Base-by-base conservation (phyloP, 2,797 vertebrate species). In the Centropyge bicolor region DNA sequence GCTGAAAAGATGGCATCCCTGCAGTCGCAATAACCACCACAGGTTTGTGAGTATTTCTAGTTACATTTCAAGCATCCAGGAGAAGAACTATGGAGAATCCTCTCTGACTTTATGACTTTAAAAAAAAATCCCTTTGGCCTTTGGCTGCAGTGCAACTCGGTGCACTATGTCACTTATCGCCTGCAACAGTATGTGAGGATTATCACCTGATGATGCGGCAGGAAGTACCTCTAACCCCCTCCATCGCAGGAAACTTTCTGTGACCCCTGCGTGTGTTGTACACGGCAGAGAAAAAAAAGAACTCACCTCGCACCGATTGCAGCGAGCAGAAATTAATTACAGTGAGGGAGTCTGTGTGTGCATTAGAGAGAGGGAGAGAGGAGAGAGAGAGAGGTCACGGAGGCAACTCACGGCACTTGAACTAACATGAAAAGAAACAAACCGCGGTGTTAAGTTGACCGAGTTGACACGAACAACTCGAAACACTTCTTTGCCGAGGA, bases 151-250 rank as follows among this genome's bases (percentile, higher is more conserved):
- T 71, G 51, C 61, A 78, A 60, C 57, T 48, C 57, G 55, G 60
- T 62, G 62, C 56, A 61, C 64, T 64, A 17, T 51, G 68, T 79
- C 82, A 74, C 62, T 72, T 66, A 73, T 76, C 17, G 2, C 54
- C 70, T 57, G 40, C 52, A 80, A 79, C 78, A 85, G 78, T 76
- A 35, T 71, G 74, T 74, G 69, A 82, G 83, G 86, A 91, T 90
- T 91, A 90, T 82, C 78, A 78, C 63, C 70, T 81, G 85, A 84
- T 81, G 75, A 62, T 88, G 84, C 65, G 84, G 86, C 82, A 78
- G 69, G 54, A 89, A 65, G 57, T 59, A 82, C 72, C 59, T 78
- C 74, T 36, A 75, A 64, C 59, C 40, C n/a, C 8, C 20, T 22
- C 11, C 16, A 20, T 54, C 65, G 51, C 48, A 16, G 35, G 48